A percentile compares a stretch with the other conserved stretches of the same genome.
phyloP scores from a whole-genome alignment of 2,113 vertebrate species.

The Antennarius striatus region DNA sequence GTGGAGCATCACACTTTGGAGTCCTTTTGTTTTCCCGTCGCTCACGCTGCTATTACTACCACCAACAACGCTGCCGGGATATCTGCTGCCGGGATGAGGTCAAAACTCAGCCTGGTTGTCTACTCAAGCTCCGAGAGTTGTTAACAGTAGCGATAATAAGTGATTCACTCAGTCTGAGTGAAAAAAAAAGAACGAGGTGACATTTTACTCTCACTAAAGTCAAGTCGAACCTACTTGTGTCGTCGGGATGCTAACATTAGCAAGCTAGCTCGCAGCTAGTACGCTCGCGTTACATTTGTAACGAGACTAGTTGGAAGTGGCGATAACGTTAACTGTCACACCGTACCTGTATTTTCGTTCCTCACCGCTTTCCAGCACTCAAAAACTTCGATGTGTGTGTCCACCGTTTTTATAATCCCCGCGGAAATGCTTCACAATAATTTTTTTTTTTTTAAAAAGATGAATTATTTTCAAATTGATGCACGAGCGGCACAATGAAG shows the following conservation, averaged over 20 bases:
- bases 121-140: not conserved
- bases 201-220: slow-evolving; percentile 28
- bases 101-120: slow-evolving; percentile 27
- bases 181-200: not conserved
- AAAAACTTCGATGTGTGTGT: slow-evolving; percentile 49
- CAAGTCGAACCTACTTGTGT: slow-evolving; percentile 40
- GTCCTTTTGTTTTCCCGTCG: slow-evolving; percentile 70
- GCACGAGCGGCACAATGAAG: slow-evolving; percentile 63
- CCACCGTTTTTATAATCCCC: slow-evolving; percentile 4
- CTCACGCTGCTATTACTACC: slow-evolving; percentile 36
- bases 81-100: slow-evolving; percentile 21
- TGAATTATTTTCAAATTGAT: not conserved
- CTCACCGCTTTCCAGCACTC: slow-evolving; percentile 29
- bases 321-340: slow-evolving; percentile 47
- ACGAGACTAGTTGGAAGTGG: slow-evolving; percentile 69
- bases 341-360: slow-evolving; percentile 60
- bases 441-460: no score
- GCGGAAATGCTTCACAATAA: no score
- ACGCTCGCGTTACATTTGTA: slow-evolving; percentile 68
- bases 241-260: slow-evolving; percentile 69
- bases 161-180: not conserved
- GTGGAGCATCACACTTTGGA: slow-evolving; percentile 42
- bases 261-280: slow-evolving; percentile 66
- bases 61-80: slow-evolving; percentile 8
- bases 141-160: not conserved